Base-by-base conservation (phyloP, 1,140 invertebrate species). In the Eueides isabella region DNA sequence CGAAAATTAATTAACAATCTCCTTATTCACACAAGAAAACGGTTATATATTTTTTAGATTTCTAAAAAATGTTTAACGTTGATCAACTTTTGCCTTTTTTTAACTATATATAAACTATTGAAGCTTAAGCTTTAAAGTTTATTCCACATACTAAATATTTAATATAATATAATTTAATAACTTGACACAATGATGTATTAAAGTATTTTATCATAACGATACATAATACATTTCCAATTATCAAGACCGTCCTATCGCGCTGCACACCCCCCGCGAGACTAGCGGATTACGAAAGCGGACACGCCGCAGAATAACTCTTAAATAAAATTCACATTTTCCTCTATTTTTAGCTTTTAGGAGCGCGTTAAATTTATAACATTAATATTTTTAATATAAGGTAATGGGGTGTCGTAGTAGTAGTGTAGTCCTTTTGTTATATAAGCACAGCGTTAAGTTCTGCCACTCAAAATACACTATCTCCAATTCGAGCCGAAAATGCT, bases 231-330 rank as follows among this genome's bases (percentile, higher is more conserved):
- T 23, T 55, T 55, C 48, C 48, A 55, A 55, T 55, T 74, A 74
- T 67, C 74, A 76, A 77, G 67, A 72, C 30, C 26, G 11, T 35
- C 67, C 38, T 16, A 31, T 14, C 62, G 63, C 71, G 66, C 61
- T 74, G 75, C 41, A 29, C 61, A 31, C 48, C 61, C 67, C 67
- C 67, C 75, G 66, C 38, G 61, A 72, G 72, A 77, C 75, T 72
- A 69, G 61, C 75, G 77, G 77, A 81, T 81, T 79, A 79, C 71
- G 74, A 80, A 77, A 79, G 77, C 79, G 77, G 75, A 82, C 75
- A 79, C 79, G 67, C 77, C 81, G 72, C 79, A 77, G 73, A 75
- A 77, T 76, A 77, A 77, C 72, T 75, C 72, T 75, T 63, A 72
- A 70, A 73, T 73, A 66, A 77, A 77, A 70, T 67, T 65, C 67